Evolutionary conservation across 1,140 invertebrate species (phyloP).

Genomic region (Drosophila micromelanica): DNA sequence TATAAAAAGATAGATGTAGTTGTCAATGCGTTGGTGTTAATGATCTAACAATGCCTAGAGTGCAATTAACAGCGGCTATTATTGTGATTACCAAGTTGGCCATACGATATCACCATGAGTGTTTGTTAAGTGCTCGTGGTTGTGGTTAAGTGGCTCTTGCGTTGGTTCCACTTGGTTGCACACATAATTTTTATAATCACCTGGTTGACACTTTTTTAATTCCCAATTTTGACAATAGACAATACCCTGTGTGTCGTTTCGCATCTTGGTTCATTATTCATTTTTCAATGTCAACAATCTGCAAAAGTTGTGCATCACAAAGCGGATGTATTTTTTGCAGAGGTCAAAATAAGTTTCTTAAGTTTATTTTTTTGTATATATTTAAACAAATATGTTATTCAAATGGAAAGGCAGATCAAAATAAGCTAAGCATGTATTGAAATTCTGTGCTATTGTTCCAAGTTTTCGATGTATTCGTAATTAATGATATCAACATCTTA

Average conservation of each 20-base stretch:
- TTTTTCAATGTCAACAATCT: conserved; percentile 38
- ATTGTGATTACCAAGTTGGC: conserved; percentile 15
- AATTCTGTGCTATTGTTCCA: not conserved
- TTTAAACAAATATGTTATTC: conserved; percentile 4
- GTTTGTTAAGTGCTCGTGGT: conserved; percentile 51
- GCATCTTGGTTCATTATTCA: conserved; percentile 28
- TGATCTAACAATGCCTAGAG: conserved; percentile 61
- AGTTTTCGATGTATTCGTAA: conserved; percentile 3
- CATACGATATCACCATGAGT: conserved; percentile 41
- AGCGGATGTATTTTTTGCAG: conserved; percentile 29
- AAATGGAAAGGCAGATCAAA: not conserved
- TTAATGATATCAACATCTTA: not conserved
- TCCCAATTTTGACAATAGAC: conserved; percentile 13
- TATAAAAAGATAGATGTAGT: conserved; percentile 27
- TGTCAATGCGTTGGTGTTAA: conserved; percentile 67
- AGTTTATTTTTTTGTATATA: not conserved
- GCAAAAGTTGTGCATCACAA: conserved; percentile 23
- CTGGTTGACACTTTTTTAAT: conserved; percentile 39
- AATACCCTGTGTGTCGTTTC: not conserved
- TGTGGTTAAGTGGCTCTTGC: conserved; percentile 44
- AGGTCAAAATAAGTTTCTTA: conserved; percentile 27
- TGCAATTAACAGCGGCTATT: conserved; percentile 52
- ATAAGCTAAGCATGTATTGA: not conserved
- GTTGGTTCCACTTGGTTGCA: conserved; percentile 40
- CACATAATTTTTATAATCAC: conserved; percentile 33